Evolutionary conservation across 2,113 vertebrate species (phyloP).

Genomic region (Oenanthe melanoleuca): DNA sequence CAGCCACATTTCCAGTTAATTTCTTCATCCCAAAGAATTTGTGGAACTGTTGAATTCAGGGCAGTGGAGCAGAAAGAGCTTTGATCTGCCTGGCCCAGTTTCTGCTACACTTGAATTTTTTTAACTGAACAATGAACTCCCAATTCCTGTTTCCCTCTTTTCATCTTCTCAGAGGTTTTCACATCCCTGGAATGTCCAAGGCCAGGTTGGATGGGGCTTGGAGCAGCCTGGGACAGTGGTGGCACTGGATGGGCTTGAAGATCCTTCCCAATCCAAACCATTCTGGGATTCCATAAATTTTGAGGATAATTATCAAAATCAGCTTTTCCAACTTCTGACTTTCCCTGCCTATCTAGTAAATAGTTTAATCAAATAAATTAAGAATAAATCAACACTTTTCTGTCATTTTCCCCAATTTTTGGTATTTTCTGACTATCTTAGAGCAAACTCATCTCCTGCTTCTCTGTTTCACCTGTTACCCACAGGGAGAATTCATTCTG

Average conservation of each 20-base stretch:
- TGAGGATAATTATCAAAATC: background rate
- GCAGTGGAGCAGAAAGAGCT: background rate
- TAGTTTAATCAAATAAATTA: background rate
- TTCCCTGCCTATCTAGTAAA: background rate
- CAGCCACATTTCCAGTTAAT: background rate
- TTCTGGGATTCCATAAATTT: background rate
- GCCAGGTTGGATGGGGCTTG: background rate
- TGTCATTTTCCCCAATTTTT: background rate
- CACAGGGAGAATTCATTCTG: background rate
- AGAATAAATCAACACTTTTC: background rate
- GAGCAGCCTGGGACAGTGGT: fast-evolving
- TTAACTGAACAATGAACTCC: background rate
- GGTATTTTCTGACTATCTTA: background rate
- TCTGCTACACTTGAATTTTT: background rate
- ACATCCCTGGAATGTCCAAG: background rate
- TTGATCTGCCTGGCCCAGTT: background rate
- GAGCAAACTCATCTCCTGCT: background rate
- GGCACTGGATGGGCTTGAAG: background rate
- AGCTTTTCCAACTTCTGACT: background rate
- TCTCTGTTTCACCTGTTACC: background rate
- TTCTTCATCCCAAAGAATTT: background rate
- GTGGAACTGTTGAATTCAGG: background rate
- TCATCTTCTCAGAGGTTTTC: too few relatives aligned
- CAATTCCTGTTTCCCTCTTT: background rate
- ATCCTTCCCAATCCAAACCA: background rate